phyloP scores from a whole-genome alignment of 2,113 vertebrate species.

The Oncorhynchus nerka region DNA sequence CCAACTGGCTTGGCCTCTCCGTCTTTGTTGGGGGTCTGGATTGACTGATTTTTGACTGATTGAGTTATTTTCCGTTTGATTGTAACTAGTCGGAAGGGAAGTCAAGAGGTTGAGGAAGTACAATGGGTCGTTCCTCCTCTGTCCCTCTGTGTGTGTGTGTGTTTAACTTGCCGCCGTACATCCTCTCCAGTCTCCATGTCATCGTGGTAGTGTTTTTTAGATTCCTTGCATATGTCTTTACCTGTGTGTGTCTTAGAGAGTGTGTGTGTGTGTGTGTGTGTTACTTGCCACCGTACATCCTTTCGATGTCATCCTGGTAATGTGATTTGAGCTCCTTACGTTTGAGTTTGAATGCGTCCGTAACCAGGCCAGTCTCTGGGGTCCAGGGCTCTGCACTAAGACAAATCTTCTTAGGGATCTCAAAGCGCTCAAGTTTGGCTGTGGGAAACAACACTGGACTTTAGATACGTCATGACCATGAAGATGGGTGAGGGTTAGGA shows the following conservation, averaged over 20 bases:
- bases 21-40: neutral
- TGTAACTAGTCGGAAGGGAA: neutral
- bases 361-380: slow-evolving; percentile 94
- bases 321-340: slow-evolving; percentile 92
- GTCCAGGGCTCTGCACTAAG: slow-evolving; percentile 94
- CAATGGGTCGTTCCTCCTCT: too few relatives aligned
- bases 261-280: slow-evolving; percentile 1
- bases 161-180: slow-evolving; percentile 9
- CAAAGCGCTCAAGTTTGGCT: slow-evolving; percentile 95
- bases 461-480: too few relatives aligned
- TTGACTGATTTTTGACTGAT: too few relatives aligned
- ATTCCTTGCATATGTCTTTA: neutral
- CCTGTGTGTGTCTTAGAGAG: neutral
- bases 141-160: neutral
- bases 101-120: neutral
- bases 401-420: slow-evolving; percentile 92
- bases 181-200: slow-evolving; percentile 1
- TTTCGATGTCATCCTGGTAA: slow-evolving; percentile 93
- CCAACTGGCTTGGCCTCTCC: too few relatives aligned
- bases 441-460: neutral
- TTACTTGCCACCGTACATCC: slow-evolving; percentile 88
- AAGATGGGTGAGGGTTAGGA: too few relatives aligned
- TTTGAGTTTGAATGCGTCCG: slow-evolving; percentile 95
- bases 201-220: neutral
- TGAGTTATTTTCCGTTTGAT: too few relatives aligned